Percentiles rank a stretch among this genome's conserved stretches.
These are phyloP conservation scores for Euthynnus affinis DNA, from an alignment of 2,797 vertebrate species.

Conservation along the genomic window DNA sequence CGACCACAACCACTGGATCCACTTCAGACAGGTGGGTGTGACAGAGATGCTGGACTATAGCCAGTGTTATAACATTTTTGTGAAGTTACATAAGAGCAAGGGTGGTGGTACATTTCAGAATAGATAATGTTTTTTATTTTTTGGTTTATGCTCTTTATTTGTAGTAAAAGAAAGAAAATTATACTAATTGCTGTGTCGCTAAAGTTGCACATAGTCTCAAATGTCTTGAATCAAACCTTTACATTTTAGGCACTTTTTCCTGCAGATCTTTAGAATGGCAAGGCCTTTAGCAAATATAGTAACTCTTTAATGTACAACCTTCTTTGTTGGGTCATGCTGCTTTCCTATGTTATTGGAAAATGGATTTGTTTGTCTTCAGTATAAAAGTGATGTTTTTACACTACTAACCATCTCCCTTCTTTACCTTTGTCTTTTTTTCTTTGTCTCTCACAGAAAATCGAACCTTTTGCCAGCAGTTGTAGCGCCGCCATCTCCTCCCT, in stretches of 20 bases:
- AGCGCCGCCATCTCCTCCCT: conserved; percentile 85
- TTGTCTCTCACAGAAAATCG: conserved; percentile 86
- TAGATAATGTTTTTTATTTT: background rate
- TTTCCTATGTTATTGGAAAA: background rate
- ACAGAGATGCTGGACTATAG: background rate
- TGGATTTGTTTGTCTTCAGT: background rate
- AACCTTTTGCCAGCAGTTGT: conserved; percentile 87
- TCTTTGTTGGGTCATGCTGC: background rate
- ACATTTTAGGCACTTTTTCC: background rate
- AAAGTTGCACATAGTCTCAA: background rate
- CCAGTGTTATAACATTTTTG: conserved; percentile 12
- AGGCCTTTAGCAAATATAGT: too few species aligned
- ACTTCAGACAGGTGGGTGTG: conserved; percentile 87
- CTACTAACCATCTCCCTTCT: conserved; percentile 11
- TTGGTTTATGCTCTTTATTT: background rate
- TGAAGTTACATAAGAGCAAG: background rate
- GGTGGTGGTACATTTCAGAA: background rate
- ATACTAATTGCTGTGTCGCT: background rate
- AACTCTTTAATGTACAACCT: background rate
- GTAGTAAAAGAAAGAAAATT: background rate
- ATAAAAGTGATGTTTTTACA: background rate
- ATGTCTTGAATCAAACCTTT: background rate
- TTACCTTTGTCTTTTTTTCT: background rate
- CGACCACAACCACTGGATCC: conserved; percentile 89
- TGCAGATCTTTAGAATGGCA: background rate